Percentiles rank a stretch among this genome's conserved stretches.
These are phyloP conservation scores for Drosophila kurseongensis DNA, from an alignment of 1,140 invertebrate species.

Conservation along the genomic window DNA sequence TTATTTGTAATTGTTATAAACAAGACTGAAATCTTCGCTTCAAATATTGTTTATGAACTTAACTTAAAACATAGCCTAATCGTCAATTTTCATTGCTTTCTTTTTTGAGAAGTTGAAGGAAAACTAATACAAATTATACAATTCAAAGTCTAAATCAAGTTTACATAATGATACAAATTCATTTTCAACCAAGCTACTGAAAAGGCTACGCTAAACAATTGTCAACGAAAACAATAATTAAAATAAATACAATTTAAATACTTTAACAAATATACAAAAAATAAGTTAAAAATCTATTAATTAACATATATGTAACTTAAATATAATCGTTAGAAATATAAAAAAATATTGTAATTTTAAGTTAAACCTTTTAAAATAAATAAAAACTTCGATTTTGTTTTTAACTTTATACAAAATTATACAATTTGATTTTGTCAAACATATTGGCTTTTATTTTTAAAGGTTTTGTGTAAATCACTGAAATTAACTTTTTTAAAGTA, in stretches of 20 bases:
- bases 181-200: slow-evolving; percentile 31
- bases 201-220: slow-evolving; percentile 54
- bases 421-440: neutral
- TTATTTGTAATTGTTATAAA: slow-evolving; percentile 43
- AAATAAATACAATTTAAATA: slow-evolving; percentile 45
- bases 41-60: slow-evolving; percentile 34
- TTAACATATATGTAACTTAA: slow-evolving; percentile 35
- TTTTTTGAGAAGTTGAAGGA: slow-evolving; percentile 47
- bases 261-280: slow-evolving; percentile 44
- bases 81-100: slow-evolving; percentile 9
- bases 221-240: slow-evolving; percentile 48
- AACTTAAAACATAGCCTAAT: slow-evolving; percentile 39
- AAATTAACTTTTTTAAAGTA: slow-evolving; percentile 1
- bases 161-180: slow-evolving; percentile 34
- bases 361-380: slow-evolving; percentile 17
- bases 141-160: slow-evolving; percentile 44
- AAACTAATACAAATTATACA: slow-evolving; percentile 48
- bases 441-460: neutral
- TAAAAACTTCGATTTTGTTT: neutral
- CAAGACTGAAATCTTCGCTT: slow-evolving; percentile 26
- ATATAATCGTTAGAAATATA: slow-evolving; percentile 2
- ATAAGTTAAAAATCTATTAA: slow-evolving; percentile 15
- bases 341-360: slow-evolving; percentile 11
- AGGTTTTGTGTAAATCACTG: neutral
- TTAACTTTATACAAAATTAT: slow-evolving; percentile 1